These are phyloP conservation scores for Panurus biarmicus DNA, from an alignment of 2,113 vertebrate genomes.

Conservation along the genomic window DNA sequence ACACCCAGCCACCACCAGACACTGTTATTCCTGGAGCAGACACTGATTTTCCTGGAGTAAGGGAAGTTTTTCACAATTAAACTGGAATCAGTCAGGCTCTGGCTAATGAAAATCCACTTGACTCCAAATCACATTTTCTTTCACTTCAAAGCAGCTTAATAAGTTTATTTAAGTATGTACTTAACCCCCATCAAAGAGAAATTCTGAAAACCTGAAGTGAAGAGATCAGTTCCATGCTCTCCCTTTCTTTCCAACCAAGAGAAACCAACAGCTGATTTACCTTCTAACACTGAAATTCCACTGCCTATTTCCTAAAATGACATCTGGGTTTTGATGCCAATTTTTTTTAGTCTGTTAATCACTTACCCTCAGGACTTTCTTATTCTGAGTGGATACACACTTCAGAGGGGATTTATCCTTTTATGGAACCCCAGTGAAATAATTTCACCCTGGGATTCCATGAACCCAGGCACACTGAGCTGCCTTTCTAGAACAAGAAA, in stretches of 20 bases:
- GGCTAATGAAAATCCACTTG: neutral
- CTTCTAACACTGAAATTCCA: neutral
- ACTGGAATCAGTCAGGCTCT: neutral
- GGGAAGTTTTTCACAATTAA: neutral
- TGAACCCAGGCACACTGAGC: neutral
- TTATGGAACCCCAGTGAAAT: neutral
- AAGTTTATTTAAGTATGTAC: neutral
- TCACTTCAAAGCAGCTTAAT: neutral
- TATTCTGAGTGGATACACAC: neutral
- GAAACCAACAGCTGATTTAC: neutral
- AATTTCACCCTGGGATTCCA: neutral
- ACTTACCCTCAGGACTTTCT: neutral
- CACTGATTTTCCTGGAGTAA: neutral
- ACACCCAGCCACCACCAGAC: neutral
- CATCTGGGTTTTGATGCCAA: neutral
- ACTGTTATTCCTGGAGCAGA: neutral
- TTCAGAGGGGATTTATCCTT: neutral
- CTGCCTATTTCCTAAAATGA: neutral
- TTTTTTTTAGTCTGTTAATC: neutral
- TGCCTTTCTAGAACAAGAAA: neutral
- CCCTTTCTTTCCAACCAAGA: neutral
- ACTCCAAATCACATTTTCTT: neutral
- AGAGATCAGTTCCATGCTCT: neutral
- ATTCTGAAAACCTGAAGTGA: neutral
- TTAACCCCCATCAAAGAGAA: neutral